These are phyloP conservation scores for Coelopa pilipes DNA, from an alignment of 2,888 invertebrate species.

Conservation along the genomic window DNA sequence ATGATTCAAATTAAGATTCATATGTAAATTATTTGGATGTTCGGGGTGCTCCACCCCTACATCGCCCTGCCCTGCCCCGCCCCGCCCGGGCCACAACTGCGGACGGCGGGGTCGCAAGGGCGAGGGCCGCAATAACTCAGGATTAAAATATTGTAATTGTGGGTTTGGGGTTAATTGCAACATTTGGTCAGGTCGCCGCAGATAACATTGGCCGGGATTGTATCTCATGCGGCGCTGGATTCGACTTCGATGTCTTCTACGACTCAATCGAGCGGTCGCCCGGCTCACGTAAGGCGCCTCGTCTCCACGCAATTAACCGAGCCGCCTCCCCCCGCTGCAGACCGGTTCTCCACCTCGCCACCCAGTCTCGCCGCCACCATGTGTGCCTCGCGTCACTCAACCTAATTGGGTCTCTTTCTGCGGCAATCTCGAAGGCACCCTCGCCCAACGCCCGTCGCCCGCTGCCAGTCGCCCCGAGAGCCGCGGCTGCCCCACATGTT, in stretches of 20 bases:
- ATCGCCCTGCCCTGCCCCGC: background rate
- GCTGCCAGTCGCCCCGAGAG: background rate
- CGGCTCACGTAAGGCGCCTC: background rate
- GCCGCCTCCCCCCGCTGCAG: background rate
- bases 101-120: background rate
- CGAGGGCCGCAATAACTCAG: conserved; percentile 42
- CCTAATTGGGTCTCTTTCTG: conserved; percentile 58
- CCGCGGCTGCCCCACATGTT: conserved; percentile 11
- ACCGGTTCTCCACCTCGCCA: no score
- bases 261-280: background rate
- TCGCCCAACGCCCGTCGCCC: no score
- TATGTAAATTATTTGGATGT: conserved; percentile 47
- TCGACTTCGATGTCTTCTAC: conserved; percentile 52
- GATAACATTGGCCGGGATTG: conserved; percentile 39
- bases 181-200: conserved; percentile 56
- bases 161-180: conserved; percentile 57
- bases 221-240: conserved; percentile 39
- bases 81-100: background rate
- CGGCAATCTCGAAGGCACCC: conserved; percentile 54
- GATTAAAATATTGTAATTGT: conserved; percentile 39
- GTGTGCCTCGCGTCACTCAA: conserved; percentile 49
- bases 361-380: background rate
- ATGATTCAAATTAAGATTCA: conserved; percentile 49
- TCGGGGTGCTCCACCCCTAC: conserved; percentile 12
- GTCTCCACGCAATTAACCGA: no score